phyloP scores from a whole-genome alignment of 2,888 invertebrate species.

The Acanthopleura granulata region DNA sequence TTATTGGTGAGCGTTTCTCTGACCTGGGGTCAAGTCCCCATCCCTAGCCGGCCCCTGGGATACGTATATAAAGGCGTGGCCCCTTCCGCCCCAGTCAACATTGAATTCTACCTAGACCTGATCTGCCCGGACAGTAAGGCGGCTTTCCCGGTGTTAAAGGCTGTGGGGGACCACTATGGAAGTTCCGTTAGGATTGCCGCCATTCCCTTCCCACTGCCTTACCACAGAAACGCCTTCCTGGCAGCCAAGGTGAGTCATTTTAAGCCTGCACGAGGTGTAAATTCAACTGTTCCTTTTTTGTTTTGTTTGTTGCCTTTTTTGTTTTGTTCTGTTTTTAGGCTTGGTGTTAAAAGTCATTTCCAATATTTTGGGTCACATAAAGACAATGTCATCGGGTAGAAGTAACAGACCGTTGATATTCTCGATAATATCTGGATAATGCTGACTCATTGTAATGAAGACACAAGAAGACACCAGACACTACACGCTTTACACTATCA shows the following conservation, averaged over 20 bases:
- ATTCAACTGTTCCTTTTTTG: too few relatives aligned
- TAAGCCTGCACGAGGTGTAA: too few relatives aligned
- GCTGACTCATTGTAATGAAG: too few relatives aligned
- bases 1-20: not conserved
- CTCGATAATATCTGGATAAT: too few relatives aligned
- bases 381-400: too few relatives aligned
- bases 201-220: slow-evolving; percentile 57
- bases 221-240: slow-evolving; percentile 55
- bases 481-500: too few relatives aligned
- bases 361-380: too few relatives aligned
- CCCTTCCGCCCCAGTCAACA: slow-evolving; percentile 39
- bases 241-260: slow-evolving; percentile 49
- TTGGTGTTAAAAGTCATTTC: too few relatives aligned
- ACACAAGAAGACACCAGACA: too few relatives aligned
- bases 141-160: slow-evolving; percentile 41
- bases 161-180: slow-evolving; percentile 53
- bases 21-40: slow-evolving; percentile 34
- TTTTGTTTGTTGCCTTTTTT: too few relatives aligned
- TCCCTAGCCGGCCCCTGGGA: slow-evolving; percentile 50
- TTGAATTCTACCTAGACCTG: slow-evolving; percentile 56
- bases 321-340: too few relatives aligned
- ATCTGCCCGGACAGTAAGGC: slow-evolving; percentile 54
- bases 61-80: slow-evolving; percentile 44
- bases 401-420: too few relatives aligned
- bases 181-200: slow-evolving; percentile 40